Evolutionary conservation across 2,888 invertebrate genomes (phyloP).

Genomic region (Acleris sparsana): DNA sequence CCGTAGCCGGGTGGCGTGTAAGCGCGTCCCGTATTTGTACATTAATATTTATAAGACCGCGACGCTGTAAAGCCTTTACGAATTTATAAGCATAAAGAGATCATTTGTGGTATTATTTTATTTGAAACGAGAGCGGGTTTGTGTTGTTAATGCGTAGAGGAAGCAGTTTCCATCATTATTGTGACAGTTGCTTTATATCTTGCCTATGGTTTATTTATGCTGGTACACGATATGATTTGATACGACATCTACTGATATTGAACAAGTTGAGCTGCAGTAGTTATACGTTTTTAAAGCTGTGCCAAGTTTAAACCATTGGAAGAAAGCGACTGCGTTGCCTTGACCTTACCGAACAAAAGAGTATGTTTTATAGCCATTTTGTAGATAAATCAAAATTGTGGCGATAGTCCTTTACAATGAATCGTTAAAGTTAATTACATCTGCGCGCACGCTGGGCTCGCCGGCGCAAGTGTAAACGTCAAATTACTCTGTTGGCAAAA

Average conservation of each 20-base stretch:
- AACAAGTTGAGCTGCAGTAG: slow-evolving; percentile 18
- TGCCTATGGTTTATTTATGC: slow-evolving; percentile 24
- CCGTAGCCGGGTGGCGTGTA: slow-evolving; percentile 38
- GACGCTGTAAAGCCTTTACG: slow-evolving; percentile 32
- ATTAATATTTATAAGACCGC: slow-evolving; percentile 51
- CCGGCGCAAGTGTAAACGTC: slow-evolving; percentile 21
- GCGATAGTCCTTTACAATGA: slow-evolving; percentile 54
- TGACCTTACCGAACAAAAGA: slow-evolving; percentile 64
- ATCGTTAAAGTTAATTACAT: slow-evolving; percentile 55
- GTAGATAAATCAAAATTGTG: slow-evolving; percentile 59
- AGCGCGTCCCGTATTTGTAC: slow-evolving; percentile 47
- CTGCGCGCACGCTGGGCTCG: slow-evolving; percentile 27
- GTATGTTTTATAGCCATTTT: slow-evolving; percentile 51
- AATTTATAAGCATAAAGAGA: slow-evolving; percentile 34
- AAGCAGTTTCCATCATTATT: slow-evolving; percentile 37
- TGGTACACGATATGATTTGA: slow-evolving; percentile 23
- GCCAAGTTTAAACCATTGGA: slow-evolving; percentile 14
- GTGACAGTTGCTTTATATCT: slow-evolving; percentile 34
- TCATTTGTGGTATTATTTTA: slow-evolving; percentile 37
- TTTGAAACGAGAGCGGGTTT: slow-evolving; percentile 34
- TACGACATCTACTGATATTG: slow-evolving; percentile 14
- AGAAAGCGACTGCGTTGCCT: slow-evolving; percentile 42
- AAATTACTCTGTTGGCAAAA: background rate
- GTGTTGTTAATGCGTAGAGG: slow-evolving; percentile 37
- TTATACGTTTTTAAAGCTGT: slow-evolving; percentile 14